Percentiles rank a stretch among this genome's conserved stretches.
Evolutionary conservation across 2,113 vertebrate species (phyloP).

Genomic region (Petroica traversi): DNA sequence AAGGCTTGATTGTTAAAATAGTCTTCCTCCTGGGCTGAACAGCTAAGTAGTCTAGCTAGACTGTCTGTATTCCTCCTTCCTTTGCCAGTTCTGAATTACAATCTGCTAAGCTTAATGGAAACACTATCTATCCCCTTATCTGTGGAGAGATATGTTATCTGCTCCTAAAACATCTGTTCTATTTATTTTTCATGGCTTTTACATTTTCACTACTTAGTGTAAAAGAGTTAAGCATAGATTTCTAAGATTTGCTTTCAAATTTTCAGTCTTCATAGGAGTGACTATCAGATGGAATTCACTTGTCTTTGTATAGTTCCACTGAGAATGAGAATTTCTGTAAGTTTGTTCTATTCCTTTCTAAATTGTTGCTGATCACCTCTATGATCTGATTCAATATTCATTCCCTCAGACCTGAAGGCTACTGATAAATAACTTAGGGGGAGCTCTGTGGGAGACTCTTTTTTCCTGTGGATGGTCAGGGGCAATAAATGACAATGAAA

Average conservation of each 20-base stretch:
- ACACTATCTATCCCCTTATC: neutral
- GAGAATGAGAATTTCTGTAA: neutral
- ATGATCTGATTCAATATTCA: neutral
- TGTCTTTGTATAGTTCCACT: neutral
- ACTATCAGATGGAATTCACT: neutral
- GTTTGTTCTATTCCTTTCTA: neutral
- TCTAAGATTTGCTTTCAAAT: neutral
- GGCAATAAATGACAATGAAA: neutral
- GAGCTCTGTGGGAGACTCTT: neutral
- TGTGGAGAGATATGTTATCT: slow-evolving; percentile 8
- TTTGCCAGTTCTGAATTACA: neutral
- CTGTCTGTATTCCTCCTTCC: neutral
- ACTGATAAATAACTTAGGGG: neutral
- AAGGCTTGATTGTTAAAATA: neutral
- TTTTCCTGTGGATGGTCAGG: neutral
- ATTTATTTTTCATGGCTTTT: neutral
- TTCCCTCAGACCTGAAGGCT: neutral
- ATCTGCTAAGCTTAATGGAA: slow-evolving; percentile 6
- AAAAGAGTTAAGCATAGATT: neutral
- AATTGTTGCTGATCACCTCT: neutral
- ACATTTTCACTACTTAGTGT: neutral
- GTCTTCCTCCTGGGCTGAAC: neutral
- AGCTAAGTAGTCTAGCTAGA: neutral
- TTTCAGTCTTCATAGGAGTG: neutral
- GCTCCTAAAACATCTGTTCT: neutral